Evolutionary conservation across 2,797 vertebrate species (phyloP).

Genomic region (Taeniopygia guttata): DNA sequence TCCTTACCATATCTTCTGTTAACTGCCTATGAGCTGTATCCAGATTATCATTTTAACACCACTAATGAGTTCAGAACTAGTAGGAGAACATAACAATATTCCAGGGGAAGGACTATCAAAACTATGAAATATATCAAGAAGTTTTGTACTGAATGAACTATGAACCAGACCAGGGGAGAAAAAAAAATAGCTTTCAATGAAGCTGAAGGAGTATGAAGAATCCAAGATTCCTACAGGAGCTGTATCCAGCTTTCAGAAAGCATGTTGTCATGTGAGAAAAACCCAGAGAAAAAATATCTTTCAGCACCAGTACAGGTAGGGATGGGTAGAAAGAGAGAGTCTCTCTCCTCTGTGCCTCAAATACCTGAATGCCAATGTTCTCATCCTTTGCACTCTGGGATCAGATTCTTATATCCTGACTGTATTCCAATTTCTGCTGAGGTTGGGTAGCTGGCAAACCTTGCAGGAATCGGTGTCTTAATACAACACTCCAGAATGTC

Average conservation of each 20-base stretch:
- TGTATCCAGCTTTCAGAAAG: background rate
- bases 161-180: background rate
- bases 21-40: background rate
- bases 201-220: background rate
- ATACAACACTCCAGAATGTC: background rate
- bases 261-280: background rate
- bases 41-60: background rate
- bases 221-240: background rate
- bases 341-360: background rate
- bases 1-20: background rate
- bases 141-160: background rate
- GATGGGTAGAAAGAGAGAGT: background rate
- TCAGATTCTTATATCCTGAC: background rate
- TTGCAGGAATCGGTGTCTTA: background rate
- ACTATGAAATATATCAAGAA: background rate
- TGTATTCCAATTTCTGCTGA: background rate
- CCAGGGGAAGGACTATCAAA: background rate
- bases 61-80: background rate
- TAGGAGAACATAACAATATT: background rate
- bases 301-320: background rate
- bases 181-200: background rate
- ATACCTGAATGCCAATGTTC: background rate
- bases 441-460: background rate
- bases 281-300: background rate
- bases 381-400: background rate